Evolutionary conservation across 2,113 vertebrate genomes (phyloP).

Genomic region (Pelobates fuscus): DNA sequence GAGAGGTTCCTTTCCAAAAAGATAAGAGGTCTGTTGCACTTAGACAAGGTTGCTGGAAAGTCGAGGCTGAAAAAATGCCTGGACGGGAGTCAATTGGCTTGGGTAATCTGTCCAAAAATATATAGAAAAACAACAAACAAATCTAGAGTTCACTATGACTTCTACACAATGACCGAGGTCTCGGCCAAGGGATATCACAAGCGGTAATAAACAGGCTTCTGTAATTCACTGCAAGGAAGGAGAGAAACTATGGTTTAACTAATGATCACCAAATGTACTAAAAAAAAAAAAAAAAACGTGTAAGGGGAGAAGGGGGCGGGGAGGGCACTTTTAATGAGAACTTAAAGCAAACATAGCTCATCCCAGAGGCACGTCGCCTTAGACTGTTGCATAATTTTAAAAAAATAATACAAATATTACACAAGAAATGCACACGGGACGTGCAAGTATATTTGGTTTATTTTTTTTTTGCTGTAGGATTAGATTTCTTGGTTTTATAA

Average conservation of each 20-base stretch:
- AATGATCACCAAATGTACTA: not conserved
- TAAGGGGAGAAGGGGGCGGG: not conserved
- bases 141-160: not conserved
- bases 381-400: not conserved
- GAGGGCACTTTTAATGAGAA: not conserved
- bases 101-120: not conserved
- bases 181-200: not conserved
- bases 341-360: not conserved
- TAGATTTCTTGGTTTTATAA: too few relatives aligned
- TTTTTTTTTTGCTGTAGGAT: too few relatives aligned
- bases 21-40: not conserved
- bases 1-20: not conserved
- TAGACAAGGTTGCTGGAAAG: not conserved
- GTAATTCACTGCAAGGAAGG: not conserved
- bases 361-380: not conserved
- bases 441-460: too few relatives aligned
- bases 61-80: not conserved
- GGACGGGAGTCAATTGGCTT: not conserved
- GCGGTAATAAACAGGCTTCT: not conserved
- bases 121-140: not conserved
- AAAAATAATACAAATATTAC: too few relatives aligned
- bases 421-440: too few relatives aligned
- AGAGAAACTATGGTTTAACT: not conserved
- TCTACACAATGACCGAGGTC: not conserved
- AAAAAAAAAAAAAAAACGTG: not conserved